Percentiles rank a stretch among this genome's conserved stretches.
Conservation (phyloP, 2,113 vertebrate species). For the Gymnocephalus cernua region DNA sequence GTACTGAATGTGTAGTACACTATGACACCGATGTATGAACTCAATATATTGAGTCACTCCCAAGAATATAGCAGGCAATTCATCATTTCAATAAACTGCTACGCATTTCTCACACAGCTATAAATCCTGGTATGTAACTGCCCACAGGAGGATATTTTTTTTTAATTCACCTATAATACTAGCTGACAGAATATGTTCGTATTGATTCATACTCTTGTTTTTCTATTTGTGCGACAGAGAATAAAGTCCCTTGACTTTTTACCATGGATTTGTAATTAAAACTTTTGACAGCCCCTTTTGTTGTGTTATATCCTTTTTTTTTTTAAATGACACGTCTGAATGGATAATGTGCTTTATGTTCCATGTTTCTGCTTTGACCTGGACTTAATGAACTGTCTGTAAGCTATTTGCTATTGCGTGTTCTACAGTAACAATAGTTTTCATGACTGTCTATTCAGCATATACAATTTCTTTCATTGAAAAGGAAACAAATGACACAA, state of each 20-base stretch:
- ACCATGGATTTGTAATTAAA: constrained; percentile 24
- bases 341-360: not conserved
- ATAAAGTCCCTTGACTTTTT: not conserved
- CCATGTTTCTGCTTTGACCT: not conserved
- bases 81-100: constrained; percentile 57
- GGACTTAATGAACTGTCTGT: not conserved
- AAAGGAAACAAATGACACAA: not conserved
- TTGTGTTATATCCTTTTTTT: not conserved
- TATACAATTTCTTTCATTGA: not conserved
- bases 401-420: not conserved
- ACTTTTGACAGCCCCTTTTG: not conserved
- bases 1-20: constrained; percentile 17
- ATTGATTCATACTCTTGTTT: constrained; percentile 37
- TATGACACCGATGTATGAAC: constrained; percentile 41
- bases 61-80: constrained; percentile 53
- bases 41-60: constrained; percentile 57
- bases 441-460: not conserved
- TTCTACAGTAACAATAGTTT: not conserved
- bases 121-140: constrained; percentile 69
- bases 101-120: constrained; percentile 50
- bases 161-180: constrained; percentile 26
- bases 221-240: constrained; percentile 14
- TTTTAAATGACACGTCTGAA: not conserved
- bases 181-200: constrained; percentile 38
- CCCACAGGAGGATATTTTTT: constrained; percentile 22